Evolutionary conservation across 92 coral and sea anemone species (phyloP).

Genomic region (Epizoanthus stellaris): DNA sequence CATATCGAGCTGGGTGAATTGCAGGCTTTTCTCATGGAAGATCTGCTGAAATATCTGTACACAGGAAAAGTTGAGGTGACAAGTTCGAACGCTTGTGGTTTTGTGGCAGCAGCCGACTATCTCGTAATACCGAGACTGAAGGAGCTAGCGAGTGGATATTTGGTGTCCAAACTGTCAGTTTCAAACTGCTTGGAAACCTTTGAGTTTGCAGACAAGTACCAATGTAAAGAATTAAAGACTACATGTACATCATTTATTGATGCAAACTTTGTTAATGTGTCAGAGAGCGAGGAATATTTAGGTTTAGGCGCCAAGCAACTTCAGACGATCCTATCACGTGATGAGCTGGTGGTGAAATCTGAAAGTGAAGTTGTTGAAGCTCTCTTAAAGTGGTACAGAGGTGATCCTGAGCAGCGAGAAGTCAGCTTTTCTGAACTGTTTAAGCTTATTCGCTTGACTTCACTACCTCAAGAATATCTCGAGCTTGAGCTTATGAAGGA

Average conservation of each 20-base stretch:
- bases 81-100: conserved; percentile 68
- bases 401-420: conserved; percentile 59
- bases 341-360: conserved; percentile 67
- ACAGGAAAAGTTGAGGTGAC: conserved; percentile 81
- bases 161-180: conserved; percentile 72
- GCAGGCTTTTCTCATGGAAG: conserved; percentile 70
- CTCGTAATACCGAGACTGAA: conserved; percentile 74
- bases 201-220: conserved; percentile 81
- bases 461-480: conserved; percentile 74
- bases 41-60: conserved; percentile 78
- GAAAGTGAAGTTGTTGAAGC: conserved; percentile 88
- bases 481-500: conserved; percentile 73
- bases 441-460: conserved; percentile 67
- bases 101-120: conserved; percentile 87
- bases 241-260: conserved; percentile 74
- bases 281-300: conserved; percentile 77
- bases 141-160: conserved; percentile 71
- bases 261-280: conserved; percentile 79
- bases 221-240: conserved; percentile 68
- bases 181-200: conserved; percentile 81
- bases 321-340: conserved; percentile 76
- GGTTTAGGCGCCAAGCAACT: conserved; percentile 65
- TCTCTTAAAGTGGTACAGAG: conserved; percentile 79
- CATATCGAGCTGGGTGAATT: conserved; percentile 61
- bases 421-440: conserved; percentile 61